Conservation (phyloP, 2,113 vertebrate species). For the Chaenocephalus aceratus region DNA sequence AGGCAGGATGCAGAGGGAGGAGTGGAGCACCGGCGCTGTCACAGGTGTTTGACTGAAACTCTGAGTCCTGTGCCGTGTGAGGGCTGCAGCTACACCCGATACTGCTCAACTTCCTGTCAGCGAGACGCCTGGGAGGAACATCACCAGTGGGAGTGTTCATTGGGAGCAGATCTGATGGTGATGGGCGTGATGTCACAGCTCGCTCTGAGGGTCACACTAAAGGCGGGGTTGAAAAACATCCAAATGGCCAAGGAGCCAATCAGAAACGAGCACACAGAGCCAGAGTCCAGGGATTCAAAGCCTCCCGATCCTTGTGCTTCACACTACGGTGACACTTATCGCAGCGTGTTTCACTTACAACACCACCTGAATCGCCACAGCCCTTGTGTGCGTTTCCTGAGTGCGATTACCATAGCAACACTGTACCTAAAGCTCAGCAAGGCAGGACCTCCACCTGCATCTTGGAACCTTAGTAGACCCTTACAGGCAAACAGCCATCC, state of each 20-base stretch:
- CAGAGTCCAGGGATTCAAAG: slow-evolving; percentile 12
- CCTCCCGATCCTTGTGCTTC: slow-evolving; percentile 50
- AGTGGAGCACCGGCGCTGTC: slow-evolving; percentile 87
- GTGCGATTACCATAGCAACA: slow-evolving; percentile 83
- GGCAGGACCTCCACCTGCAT: slow-evolving; percentile 50
- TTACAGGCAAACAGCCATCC: slow-evolving; percentile 19
- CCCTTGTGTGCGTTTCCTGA: slow-evolving; percentile 87
- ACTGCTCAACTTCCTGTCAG: slow-evolving; percentile 88
- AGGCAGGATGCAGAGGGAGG: not conserved
- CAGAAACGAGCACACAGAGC: slow-evolving; percentile 3
- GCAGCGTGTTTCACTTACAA: slow-evolving; percentile 86
- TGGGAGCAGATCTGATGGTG: slow-evolving; percentile 84
- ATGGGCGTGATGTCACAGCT: slow-evolving; percentile 90
- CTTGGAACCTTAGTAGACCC: slow-evolving; percentile 35
- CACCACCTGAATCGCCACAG: slow-evolving; percentile 86
- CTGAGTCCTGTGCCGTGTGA: slow-evolving; percentile 85
- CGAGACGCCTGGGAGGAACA: slow-evolving; percentile 88
- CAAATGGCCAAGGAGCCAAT: slow-evolving; percentile 54
- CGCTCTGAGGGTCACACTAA: slow-evolving; percentile 88
- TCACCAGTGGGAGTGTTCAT: slow-evolving; percentile 89
- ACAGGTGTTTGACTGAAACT: slow-evolving; percentile 86
- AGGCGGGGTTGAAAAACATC: slow-evolving; percentile 84
- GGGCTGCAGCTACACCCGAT: slow-evolving; percentile 89
- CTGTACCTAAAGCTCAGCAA: slow-evolving; percentile 83
- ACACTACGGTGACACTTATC: slow-evolving; percentile 83